Evolutionary conservation across 2,797 vertebrate genomes (phyloP), one percentile per base, ranked within the genome.

Genomic region (Arnoldichthys spilopterus): DNA sequence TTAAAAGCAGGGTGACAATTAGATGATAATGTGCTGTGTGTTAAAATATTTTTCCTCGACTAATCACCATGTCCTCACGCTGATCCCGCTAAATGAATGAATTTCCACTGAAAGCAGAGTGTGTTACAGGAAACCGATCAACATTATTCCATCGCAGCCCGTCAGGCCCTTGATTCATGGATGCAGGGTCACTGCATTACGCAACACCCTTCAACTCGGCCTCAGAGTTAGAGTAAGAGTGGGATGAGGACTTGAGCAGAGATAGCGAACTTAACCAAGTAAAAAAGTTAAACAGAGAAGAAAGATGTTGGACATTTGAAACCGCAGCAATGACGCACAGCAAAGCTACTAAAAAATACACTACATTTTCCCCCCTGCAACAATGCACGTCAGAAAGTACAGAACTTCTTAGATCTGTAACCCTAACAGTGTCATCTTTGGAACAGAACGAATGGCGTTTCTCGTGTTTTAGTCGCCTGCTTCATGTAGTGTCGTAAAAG

Each of bases 61-160:
- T 63, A 76, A 43, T 75, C 45, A 63, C 53, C 2, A 20, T 74
- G 66, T 81, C 58, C 66, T 64, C 53, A 34, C 59, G 69, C 56
- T 47, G 7, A 75, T 74, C 0, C 9, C 11, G 40, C 13, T 47
- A 68, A 79, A 81, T 79, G 20, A 76, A 84, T 72, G 72, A 54
- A 54, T 80, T 84, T 76, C 58, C 72, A 69, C 3, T 16, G 62
- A 84, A 84, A 74, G 28, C 53, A 70, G 40, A 13, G 56, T 24
- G 51, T 34, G 40, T 37, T 72, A 77, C 70, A 63, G 47, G 58
- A 83, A 80, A 80, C 37, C 62, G 28, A 80, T 77, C 61, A 74
- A 81, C 66, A 72, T 64, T 37, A 70, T 56, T 37, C 56, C 49
- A 73, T 49, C 26, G 37, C 22, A 43, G 56, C 15, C 59, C n/a